Evolutionary conservation across 2,797 vertebrate genomes (phyloP).

Genomic region (Catharus ustulatus): DNA sequence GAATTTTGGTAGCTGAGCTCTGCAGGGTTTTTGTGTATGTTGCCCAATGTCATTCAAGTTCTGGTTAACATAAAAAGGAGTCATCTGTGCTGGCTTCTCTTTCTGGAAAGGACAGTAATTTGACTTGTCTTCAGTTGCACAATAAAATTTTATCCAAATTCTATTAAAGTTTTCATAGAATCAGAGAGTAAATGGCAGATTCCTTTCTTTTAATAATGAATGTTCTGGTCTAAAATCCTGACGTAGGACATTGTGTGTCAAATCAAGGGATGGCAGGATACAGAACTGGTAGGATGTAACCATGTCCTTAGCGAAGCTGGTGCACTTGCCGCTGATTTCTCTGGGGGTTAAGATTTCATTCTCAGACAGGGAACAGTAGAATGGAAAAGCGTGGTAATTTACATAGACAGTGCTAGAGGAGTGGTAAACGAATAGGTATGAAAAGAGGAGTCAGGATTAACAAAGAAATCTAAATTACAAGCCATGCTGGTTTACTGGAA

Average conservation of each 20-base stretch:
- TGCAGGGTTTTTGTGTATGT: neutral
- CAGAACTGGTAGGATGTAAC: neutral
- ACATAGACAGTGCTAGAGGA: neutral
- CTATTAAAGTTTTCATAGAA: neutral
- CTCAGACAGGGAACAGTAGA: neutral
- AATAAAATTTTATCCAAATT: neutral
- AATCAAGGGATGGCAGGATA: neutral
- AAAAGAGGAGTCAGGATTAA: neutral
- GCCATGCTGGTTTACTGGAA: neutral
- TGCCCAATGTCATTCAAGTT: neutral
- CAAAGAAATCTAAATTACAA: neutral
- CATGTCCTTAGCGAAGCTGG: neutral
- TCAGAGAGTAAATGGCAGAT: neutral
- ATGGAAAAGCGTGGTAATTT: neutral
- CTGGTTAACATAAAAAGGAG: neutral
- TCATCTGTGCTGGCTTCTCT: neutral
- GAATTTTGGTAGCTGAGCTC: neutral
- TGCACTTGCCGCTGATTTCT: conserved; percentile 1
- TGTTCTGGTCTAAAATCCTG: neutral
- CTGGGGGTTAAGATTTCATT: neutral
- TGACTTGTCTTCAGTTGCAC: neutral
- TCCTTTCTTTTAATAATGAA: neutral
- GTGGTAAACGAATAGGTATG: neutral
- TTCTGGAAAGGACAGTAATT: neutral
- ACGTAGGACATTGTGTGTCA: neutral